Conservation (phyloP, 2,888 invertebrate genomes). For the Thelaira solivaga region DNA sequence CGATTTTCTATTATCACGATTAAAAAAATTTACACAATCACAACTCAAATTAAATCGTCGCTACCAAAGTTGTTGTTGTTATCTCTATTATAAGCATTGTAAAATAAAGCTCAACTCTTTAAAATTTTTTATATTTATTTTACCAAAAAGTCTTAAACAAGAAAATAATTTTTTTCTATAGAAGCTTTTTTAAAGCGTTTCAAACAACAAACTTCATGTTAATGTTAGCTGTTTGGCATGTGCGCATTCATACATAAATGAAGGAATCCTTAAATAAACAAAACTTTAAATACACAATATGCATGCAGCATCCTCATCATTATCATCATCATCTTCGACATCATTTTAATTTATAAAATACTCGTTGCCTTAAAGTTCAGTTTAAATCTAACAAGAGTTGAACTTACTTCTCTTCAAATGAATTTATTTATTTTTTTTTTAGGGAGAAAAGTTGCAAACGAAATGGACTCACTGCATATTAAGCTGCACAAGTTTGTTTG, state of each 20-base stretch:
- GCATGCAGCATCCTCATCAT: constrained; percentile 27
- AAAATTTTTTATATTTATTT: too few relatives aligned
- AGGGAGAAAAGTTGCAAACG: constrained; percentile 49
- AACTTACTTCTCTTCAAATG: constrained; percentile 33
- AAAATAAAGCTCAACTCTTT: too few relatives aligned
- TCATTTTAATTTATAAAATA: too few relatives aligned
- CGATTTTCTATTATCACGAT: too few relatives aligned
- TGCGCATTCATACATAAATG: constrained; percentile 27
- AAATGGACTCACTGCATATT: constrained; percentile 46
- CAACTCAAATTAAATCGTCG: too few relatives aligned
- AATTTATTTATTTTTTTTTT: constrained; percentile 44
- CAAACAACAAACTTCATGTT: too few relatives aligned
- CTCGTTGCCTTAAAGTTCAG: constrained; percentile 11
- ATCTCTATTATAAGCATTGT: too few relatives aligned
- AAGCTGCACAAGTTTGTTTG: not conserved
- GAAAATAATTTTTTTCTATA: too few relatives aligned
- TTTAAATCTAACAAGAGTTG: not conserved
- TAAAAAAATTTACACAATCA: too few relatives aligned
- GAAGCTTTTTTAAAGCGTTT: too few relatives aligned
- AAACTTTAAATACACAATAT: constrained; percentile 39
- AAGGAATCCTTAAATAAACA: constrained; percentile 33
- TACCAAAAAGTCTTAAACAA: too few relatives aligned
- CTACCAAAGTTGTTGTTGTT: too few relatives aligned
- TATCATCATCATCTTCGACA: not conserved
- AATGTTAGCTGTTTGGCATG: not conserved